phyloP scores from a whole-genome alignment of 2,888 invertebrate genomes.

The Oscheius myriophilus region DNA sequence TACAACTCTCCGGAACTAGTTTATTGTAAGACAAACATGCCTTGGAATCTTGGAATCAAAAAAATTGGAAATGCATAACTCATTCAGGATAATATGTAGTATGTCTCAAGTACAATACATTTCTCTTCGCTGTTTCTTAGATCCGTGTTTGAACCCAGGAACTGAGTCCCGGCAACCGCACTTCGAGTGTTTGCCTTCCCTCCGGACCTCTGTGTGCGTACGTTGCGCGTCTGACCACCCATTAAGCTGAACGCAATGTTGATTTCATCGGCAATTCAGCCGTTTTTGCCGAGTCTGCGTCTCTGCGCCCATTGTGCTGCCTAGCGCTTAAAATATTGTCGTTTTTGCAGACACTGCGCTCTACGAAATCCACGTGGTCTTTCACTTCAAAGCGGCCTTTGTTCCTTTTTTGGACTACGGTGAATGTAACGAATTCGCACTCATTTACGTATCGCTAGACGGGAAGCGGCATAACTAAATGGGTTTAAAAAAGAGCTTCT shows the following conservation, averaged over 20 bases:
- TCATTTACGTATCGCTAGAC: background rate
- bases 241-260: slow-evolving; percentile 29
- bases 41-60: too few species aligned
- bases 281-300: slow-evolving; percentile 18
- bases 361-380: slow-evolving; percentile 4
- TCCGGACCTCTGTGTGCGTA: slow-evolving; percentile 23
- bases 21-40: too few species aligned
- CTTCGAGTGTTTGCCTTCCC: slow-evolving; percentile 22
- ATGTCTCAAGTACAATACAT: too few species aligned
- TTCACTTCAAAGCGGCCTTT: slow-evolving; percentile 12
- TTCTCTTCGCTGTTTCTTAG: too few species aligned
- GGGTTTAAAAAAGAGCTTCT: too few species aligned
- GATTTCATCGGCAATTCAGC: slow-evolving; percentile 30
- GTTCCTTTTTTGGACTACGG: slow-evolving; percentile 10
- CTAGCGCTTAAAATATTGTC: slow-evolving; percentile 25
- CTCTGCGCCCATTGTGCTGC: slow-evolving; percentile 12
- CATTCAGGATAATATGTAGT: too few species aligned
- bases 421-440: background rate
- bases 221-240: slow-evolving; percentile 28
- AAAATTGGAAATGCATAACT: too few species aligned
- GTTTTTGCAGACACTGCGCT: slow-evolving; percentile 13
- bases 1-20: too few species aligned
- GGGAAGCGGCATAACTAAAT: too few species aligned
- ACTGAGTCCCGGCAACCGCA: slow-evolving; percentile 7
- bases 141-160: slow-evolving; percentile 6